These are phyloP conservation scores for Scotopteryx bipunctaria DNA, from an alignment of 2,888 invertebrate species.

Conservation along the genomic window DNA sequence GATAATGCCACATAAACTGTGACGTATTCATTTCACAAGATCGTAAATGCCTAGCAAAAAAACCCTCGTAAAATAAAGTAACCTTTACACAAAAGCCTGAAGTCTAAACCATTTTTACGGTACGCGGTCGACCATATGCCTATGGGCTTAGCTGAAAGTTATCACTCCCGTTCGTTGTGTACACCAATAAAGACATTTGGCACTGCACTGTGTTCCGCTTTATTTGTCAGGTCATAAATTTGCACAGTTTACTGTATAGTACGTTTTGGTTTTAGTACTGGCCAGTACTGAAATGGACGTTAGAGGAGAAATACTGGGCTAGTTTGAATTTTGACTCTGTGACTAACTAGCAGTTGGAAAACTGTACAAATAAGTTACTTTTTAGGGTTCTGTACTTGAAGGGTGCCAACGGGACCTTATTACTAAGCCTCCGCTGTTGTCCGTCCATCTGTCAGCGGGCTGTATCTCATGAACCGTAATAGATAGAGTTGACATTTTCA, in stretches of 20 bases:
- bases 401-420: too few species aligned
- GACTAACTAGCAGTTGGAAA: background rate
- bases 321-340: slow-evolving; percentile 7
- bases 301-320: slow-evolving; percentile 19
- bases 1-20: background rate
- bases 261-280: slow-evolving; percentile 29
- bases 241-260: slow-evolving; percentile 29
- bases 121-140: slow-evolving; percentile 19
- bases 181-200: slow-evolving; percentile 48
- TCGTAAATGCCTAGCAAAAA: slow-evolving; percentile 8
- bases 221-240: slow-evolving; percentile 54
- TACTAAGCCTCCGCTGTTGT: too few species aligned
- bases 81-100: slow-evolving; percentile 17
- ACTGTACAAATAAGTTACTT: too few species aligned
- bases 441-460: too few species aligned
- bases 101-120: slow-evolving; percentile 21
- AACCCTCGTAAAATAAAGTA: slow-evolving; percentile 12
- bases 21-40: slow-evolving; percentile 7
- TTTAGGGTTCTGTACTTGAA: too few species aligned
- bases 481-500: too few species aligned
- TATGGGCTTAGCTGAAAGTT: slow-evolving; percentile 27
- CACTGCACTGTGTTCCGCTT: slow-evolving; percentile 41
- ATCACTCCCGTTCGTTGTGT: slow-evolving; percentile 24
- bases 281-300: slow-evolving; percentile 19
- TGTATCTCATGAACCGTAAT: too few species aligned